Evolutionary conservation across 2,888 invertebrate genomes (phyloP), one percentile per base, ranked within the genome.

Genomic region (Eupithecia centaureata): DNA sequence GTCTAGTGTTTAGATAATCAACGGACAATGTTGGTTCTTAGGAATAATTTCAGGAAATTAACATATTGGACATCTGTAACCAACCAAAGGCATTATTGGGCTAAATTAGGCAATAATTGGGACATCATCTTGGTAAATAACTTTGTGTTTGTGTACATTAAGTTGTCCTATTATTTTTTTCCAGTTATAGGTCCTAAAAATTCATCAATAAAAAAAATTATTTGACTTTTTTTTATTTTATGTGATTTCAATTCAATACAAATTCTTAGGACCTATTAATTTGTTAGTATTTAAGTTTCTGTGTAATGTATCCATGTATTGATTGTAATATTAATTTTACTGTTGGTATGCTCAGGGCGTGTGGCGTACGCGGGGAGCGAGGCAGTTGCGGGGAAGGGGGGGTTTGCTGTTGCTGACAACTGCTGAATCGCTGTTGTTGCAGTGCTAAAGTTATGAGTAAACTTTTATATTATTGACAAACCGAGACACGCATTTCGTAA

Each of bases 331-430:
- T 90, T 92, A 91, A 92, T 86, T 71, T 80, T 78, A 83, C 83
- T 91, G 91, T 92, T 91, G 90, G 90, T 92, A 90, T 92, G 92
- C 92, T 92, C 92, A 91, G 91, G 92, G 90, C 87, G 89, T 86
- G 90, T 87, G 91, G 89, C 86, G 88, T 82, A 86, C 86, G 89
- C 89, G 87, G 85, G 86, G 91, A 88, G 91, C 88, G 91, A 86
- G 88, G 89, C 88, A 82, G 88, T 80, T 88, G 87, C 88, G 89
- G 89, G 88, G 81, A 80, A 82, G 80, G 69, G 68, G 86, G 91
- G 89, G 87, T 85, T 86, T 86, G 92, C 91, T 83, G 93, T 85
- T 89, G 90, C 92, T 89, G 92, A 91, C 92, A 92, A 91, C 92
- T 88, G 91, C 91, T 89, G 92, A 89, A 86, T 89, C 91, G 91